Evolutionary conservation across 2,888 invertebrate genomes (phyloP).

Genomic region (Scaptodrosophila latifasciaeformis): DNA sequence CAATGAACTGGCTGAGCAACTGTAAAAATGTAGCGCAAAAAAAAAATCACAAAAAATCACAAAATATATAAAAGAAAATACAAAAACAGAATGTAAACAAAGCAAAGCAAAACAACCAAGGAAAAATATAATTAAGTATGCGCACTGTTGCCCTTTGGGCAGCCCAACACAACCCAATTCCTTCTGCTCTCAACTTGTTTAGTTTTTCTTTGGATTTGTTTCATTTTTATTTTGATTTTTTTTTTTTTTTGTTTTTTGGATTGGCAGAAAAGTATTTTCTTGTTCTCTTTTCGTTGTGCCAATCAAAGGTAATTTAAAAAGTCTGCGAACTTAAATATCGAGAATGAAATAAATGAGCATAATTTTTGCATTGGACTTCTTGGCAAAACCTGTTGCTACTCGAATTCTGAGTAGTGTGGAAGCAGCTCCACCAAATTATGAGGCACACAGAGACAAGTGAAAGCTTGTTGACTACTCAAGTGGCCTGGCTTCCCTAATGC

Average conservation of each 20-base stretch:
- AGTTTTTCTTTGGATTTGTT: slow-evolving; percentile 1
- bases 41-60: not conserved
- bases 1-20: no score
- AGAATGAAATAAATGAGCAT: no score
- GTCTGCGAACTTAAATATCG: no score
- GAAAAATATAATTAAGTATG: slow-evolving; percentile 65
- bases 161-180: slow-evolving; percentile 10
- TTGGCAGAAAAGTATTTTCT: slow-evolving; percentile 30
- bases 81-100: slow-evolving; percentile 47
- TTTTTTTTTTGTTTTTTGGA: slow-evolving; percentile 14
- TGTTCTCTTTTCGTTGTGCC: slow-evolving; percentile 16
- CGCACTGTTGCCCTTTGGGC: slow-evolving; percentile 57
- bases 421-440: slow-evolving; percentile 35
- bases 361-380: no score
- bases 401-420: slow-evolving; percentile 30
- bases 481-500: slow-evolving; percentile 48
- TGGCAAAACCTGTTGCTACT: slow-evolving; percentile 59
- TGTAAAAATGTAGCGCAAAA: no score
- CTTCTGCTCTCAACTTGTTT: not conserved
- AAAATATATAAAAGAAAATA: slow-evolving; percentile 6
- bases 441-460: slow-evolving; percentile 50
- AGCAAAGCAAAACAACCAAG: no score
- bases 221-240: slow-evolving; percentile 4
- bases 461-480: slow-evolving; percentile 66
- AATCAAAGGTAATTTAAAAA: slow-evolving; percentile 55